Base-by-base conservation (phyloP, 2,888 invertebrate species). In the Xestia xanthographa region DNA sequence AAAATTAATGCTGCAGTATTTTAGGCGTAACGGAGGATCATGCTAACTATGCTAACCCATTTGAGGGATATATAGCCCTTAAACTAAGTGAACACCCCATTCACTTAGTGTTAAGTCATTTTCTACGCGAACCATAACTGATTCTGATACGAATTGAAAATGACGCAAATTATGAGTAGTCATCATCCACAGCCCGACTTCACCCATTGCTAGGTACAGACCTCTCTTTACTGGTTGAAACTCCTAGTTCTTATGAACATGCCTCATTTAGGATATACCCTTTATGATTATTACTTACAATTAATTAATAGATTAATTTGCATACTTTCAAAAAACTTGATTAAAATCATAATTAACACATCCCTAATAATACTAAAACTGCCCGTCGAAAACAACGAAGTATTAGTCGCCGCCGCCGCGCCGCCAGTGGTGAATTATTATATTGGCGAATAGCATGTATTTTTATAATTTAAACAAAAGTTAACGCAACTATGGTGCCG, bases 51-150 rank as follows among this genome's bases (percentile, higher is more conserved):
- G n/a, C n/a, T n/a, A n/a, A n/a, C n/a, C n/a, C n/a, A n/a, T n/a
- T n/a, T n/a, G n/a, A n/a, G n/a, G n/a, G n/a, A n/a, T n/a, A n/a
- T n/a, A n/a, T n/a, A n/a, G n/a, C n/a, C n/a, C n/a, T n/a, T n/a
- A n/a, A n/a, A n/a, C 5, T 34, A 34, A 34, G 5, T 34, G 5
- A 34, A 34, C 34, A 34, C 4, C 34, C 5, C 34, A 5, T 79
- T 90, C 58, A 69, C 62, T 72, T 63, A 69, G 58, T 41, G 20
- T 12, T 60, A 6, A 22, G 26, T 48, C 9, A 34, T 62, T 79
- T 56, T n/a, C 5, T 29, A 9, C 14, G n/a, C 38, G 1, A 20
- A 38, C 0, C 41, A n/a, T 34, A 0, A 14, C 20, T 76, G 41
- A 20, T 22, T 75, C 12, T 41, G 38, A 41, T 34, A 43, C 0